A percentile compares a stretch with the other conserved stretches of the same genome.
These are phyloP conservation scores for Luscinia luscinia DNA, from an alignment of 2,797 vertebrate species.

Conservation along the genomic window DNA sequence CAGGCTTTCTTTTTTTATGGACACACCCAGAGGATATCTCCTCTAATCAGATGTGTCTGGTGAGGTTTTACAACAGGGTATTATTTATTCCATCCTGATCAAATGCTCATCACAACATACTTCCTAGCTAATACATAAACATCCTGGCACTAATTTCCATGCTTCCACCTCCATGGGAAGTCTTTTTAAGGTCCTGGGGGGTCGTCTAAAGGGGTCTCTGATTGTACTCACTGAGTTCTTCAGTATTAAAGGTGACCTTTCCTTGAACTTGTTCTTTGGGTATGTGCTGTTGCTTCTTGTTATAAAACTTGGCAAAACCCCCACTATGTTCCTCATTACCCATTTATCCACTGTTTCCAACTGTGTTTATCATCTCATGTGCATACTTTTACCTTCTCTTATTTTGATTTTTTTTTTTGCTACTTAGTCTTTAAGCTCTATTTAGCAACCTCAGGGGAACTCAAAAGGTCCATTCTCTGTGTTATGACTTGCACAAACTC, in stretches of 20 bases:
- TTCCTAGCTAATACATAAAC: not conserved
- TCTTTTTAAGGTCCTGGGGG: not conserved
- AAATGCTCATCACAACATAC: not conserved
- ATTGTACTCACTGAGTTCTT: not conserved
- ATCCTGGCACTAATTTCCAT: not conserved
- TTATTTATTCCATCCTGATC: not conserved
- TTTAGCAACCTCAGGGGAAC: not conserved
- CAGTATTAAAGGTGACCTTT: not conserved
- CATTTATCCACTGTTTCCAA: not conserved
- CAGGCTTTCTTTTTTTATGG: not conserved
- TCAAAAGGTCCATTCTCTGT: not conserved
- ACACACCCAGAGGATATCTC: not conserved
- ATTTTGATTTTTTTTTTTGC: too few relatives aligned
- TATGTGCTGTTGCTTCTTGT: not conserved
- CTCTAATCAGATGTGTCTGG: not conserved
- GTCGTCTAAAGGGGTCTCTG: rapidly evolving
- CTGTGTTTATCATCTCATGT: not conserved
- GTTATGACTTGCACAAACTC: not conserved
- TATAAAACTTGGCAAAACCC: not conserved
- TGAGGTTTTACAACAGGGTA: not conserved
- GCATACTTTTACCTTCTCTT: not conserved
- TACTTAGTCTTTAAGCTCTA: not conserved
- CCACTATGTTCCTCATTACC: not conserved
- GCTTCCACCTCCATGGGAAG: not conserved
- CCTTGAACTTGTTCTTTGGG: not conserved